Conservation (phyloP, 2,888 invertebrate genomes). For the Drosophila leonis region DNA sequence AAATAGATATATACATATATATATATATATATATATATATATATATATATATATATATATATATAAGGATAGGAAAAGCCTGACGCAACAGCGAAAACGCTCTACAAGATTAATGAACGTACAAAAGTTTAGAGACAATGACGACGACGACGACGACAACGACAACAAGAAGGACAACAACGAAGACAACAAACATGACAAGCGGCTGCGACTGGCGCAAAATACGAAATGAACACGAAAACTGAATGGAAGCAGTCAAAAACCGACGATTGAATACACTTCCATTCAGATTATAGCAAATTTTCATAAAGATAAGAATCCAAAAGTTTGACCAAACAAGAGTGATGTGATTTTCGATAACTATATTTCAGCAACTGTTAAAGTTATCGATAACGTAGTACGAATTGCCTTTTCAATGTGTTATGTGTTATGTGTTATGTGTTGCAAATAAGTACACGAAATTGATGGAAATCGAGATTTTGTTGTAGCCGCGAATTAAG, state of each 20-base stretch:
- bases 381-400: too few relatives aligned
- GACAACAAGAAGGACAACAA: slow-evolving; percentile 40
- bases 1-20: slow-evolving; percentile 5
- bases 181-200: slow-evolving; percentile 60
- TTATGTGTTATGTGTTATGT: too few relatives aligned
- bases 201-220: slow-evolving; percentile 51
- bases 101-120: slow-evolving; percentile 80
- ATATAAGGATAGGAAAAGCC: slow-evolving; percentile 21
- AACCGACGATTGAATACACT: slow-evolving; percentile 23
- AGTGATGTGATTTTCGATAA: not conserved
- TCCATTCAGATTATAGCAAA: not conserved
- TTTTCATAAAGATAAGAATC: not conserved
- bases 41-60: slow-evolving; percentile 2
- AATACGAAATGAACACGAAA: slow-evolving; percentile 39
- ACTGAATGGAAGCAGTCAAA: not conserved
- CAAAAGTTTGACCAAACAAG: not conserved
- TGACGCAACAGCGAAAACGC: slow-evolving; percentile 70
- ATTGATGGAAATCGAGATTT: too few relatives aligned
- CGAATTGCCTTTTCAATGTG: too few relatives aligned
- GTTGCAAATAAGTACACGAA: too few relatives aligned
- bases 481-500: too few relatives aligned
- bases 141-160: slow-evolving; percentile 59
- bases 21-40: slow-evolving; percentile 15
- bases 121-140: slow-evolving; percentile 81
- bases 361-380: not conserved